Conservation (phyloP, 1,140 invertebrate species). For the Aleiodes sp. region DNA sequence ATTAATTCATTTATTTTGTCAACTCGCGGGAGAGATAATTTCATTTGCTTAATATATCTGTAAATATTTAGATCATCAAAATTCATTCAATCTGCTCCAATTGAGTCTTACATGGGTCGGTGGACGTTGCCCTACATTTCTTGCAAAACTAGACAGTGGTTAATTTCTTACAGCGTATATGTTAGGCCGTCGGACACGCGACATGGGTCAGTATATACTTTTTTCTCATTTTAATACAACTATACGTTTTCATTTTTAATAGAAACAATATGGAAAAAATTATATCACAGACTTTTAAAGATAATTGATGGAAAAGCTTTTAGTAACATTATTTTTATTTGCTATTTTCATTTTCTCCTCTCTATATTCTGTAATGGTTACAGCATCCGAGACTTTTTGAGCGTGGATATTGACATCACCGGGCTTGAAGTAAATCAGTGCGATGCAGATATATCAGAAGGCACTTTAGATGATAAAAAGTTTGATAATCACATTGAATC, state of each 20-base stretch:
- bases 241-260: too few species aligned
- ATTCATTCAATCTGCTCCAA: conserved; percentile 74
- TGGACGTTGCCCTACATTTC: conserved; percentile 86
- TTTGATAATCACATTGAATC: conserved; percentile 68
- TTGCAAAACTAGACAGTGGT: conserved; percentile 76
- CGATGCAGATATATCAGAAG: conserved; percentile 61
- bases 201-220: conserved; percentile 65
- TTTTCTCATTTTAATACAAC: too few species aligned
- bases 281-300: too few species aligned
- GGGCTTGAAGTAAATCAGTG: conserved; percentile 88
- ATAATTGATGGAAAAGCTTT: neutral
- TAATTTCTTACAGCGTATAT: conserved; percentile 81
- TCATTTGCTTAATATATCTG: conserved; percentile 39
- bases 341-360: conserved; percentile 33
- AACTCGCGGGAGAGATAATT: conserved; percentile 39
- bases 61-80: conserved; percentile 71
- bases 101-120: conserved; percentile 75
- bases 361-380: conserved; percentile 32
- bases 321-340: too few species aligned
- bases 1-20: neutral
- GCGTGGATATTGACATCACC: conserved; percentile 85
- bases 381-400: conserved; percentile 79
- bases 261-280: too few species aligned
- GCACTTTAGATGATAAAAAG: neutral
- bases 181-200: conserved; percentile 70